phyloP scores from a whole-genome alignment of 2,113 vertebrate species.

The Meleagris gallopavo region DNA sequence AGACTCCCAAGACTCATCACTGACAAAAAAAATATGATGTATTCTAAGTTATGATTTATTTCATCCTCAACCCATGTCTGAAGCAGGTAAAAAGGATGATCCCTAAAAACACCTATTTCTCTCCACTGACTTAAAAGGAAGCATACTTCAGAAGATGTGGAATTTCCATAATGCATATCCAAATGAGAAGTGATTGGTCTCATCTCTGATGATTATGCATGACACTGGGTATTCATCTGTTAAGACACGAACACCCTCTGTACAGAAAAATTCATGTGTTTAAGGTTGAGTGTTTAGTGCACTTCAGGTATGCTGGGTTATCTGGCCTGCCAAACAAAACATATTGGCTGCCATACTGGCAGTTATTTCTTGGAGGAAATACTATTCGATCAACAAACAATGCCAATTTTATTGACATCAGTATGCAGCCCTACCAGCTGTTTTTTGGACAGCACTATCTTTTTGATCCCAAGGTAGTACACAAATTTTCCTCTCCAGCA shows the following conservation, averaged over 20 bases:
- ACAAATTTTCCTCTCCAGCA: not conserved
- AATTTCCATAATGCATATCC: accelerated
- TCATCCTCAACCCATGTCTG: not conserved
- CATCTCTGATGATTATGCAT: not conserved
- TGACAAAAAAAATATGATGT: not conserved
- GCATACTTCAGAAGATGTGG: not conserved
- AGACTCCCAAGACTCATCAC: not conserved
- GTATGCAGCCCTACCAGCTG: not conserved
- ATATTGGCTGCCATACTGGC: not conserved
- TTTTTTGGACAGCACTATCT: not conserved
- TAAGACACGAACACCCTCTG: not conserved
- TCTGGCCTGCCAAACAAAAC: not conserved
- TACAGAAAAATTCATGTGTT: too few relatives aligned
- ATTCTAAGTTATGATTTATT: not conserved
- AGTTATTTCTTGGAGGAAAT: not conserved
- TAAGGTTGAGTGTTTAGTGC: not conserved
- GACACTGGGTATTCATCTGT: not conserved
- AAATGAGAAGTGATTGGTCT: not conserved
- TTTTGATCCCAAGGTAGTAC: not conserved
- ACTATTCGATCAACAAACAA: not conserved
- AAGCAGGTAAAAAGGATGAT: not conserved
- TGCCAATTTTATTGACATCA: not conserved
- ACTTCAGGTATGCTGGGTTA: not conserved
- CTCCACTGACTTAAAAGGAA: not conserved
- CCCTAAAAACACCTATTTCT: not conserved